Evolutionary conservation across 2,797 vertebrate species (phyloP), one percentile per base, ranked within the genome.

Genomic region (Lagocephalus sceleratus): DNA sequence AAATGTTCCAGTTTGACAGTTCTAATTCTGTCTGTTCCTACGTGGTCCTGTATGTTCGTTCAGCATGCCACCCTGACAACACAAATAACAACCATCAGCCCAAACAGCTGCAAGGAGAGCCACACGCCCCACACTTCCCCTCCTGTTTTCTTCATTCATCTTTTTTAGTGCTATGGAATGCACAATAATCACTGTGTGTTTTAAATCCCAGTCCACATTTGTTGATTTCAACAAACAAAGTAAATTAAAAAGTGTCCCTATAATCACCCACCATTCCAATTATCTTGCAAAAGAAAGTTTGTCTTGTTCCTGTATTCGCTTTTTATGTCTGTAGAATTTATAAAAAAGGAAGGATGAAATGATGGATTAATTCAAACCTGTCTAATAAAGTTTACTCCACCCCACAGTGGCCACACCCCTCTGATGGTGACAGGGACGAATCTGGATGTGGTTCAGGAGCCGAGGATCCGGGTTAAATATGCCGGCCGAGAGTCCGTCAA

Each of bases 371-470:
- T 52, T 59, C 6, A 20, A 29, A 51, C 25, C 8, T 38, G 25
- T 57, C 5, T 0, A 22, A 17, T 43, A 6, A 52, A 39, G 43
- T 14, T 20, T 45, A 9, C 19, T 4, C 20, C 40, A 8, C 40
- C 16, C 20, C 23, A 8, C 82, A 99, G 97, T 0, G 97, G 97
- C 1, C 91, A 98, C 90, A 99, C 97, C 0, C 94, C 95, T 6
- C 85, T 99, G 84, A 93, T 92, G 12, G 69, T 99, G 87, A 95
- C 91, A 0, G 97, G 97, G 68, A 96, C 94, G 84, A 98, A 99
- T 64, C 89, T 99, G 86, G 96, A 98, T n/a, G 92, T 96, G 81
- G 92, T 99, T 66, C 97, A 99, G 78, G 96, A 99, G 82, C 97
- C 97, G 0, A 87, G 94, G 82, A 93, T 99, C 73, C 91, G 97